phyloP scores from a whole-genome alignment of 1,140 invertebrate species.

The Polypedilum vanderplanki region DNA sequence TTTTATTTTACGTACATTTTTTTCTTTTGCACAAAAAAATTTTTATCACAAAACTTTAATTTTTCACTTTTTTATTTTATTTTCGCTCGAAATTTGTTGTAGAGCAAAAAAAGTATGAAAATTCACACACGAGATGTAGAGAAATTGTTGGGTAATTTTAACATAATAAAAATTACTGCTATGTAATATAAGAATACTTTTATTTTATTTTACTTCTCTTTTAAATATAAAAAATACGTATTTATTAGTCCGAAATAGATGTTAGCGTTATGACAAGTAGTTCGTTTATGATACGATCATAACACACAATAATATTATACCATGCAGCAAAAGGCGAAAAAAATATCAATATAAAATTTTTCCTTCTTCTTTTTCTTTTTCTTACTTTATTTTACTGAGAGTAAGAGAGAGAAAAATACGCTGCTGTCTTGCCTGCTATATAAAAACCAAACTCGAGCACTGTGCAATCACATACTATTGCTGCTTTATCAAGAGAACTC shows the following conservation, averaged over 20 bases:
- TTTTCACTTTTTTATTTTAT: constrained; percentile 1
- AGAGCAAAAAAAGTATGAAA: background rate
- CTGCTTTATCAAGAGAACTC: too few species aligned
- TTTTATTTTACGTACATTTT: background rate
- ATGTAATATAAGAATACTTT: constrained; percentile 23
- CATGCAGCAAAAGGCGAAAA: constrained; percentile 11
- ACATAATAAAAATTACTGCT: constrained; percentile 27
- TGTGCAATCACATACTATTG: too few species aligned
- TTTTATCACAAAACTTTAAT: constrained; percentile 15
- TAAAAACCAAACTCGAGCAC: too few species aligned
- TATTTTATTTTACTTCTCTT: constrained; percentile 31
- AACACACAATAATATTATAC: constrained; percentile 28
- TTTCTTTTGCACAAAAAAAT: background rate
- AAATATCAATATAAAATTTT: background rate
- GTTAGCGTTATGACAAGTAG: constrained; percentile 45
- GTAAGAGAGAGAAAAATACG: background rate
- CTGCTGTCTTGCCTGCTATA: too few species aligned
- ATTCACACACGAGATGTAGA: background rate
- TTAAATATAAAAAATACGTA: constrained; percentile 30
- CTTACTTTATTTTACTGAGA: background rate
- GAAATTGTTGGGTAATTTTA: constrained; percentile 22
- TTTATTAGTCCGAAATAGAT: constrained; percentile 35
- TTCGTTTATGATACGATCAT: constrained; percentile 42
- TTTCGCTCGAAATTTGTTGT: background rate
- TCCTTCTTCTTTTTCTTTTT: background rate